Evolutionary conservation across 2,888 invertebrate species (phyloP).

Genomic region (Cheilosia variabilis): DNA sequence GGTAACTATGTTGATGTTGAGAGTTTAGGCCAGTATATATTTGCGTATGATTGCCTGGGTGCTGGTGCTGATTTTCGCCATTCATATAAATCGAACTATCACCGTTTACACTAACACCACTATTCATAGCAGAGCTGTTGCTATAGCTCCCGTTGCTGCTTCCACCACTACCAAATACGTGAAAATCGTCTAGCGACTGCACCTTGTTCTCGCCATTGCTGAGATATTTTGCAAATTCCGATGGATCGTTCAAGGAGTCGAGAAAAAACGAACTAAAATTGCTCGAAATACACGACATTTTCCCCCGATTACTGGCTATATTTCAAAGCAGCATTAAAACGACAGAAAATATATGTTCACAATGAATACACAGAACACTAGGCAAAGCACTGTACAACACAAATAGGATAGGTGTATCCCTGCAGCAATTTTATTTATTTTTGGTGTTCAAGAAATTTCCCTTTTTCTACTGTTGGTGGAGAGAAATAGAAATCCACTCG

Average conservation of each 20-base stretch:
- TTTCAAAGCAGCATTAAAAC: conserved; percentile 64
- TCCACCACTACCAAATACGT: conserved; percentile 79
- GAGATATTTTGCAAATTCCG: conserved; percentile 83
- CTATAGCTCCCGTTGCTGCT: conserved; percentile 72
- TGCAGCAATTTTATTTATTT: conserved; percentile 65
- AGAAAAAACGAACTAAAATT: conserved; percentile 83
- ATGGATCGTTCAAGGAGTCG: conserved; percentile 83
- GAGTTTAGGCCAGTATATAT: conserved; percentile 29
- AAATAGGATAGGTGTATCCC: conserved; percentile 67
- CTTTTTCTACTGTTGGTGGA: conserved; percentile 49
- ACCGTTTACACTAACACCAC: conserved; percentile 58
- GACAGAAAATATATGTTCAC: conserved; percentile 26
- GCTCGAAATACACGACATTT: conserved; percentile 84
- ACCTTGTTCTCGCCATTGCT: conserved; percentile 83
- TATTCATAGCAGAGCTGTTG: conserved; percentile 60
- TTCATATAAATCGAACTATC: conserved; percentile 55
- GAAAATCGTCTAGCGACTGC: conserved; percentile 83
- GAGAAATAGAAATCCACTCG: conserved; percentile 73
- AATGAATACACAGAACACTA: conserved; percentile 44
- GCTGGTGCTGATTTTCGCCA: conserved; percentile 69
- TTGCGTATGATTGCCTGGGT: conserved; percentile 53
- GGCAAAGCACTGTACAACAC: conserved; percentile 13
- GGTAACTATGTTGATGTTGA: conserved; percentile 60
- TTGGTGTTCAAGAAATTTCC: conserved; percentile 66
- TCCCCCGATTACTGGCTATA: conserved; percentile 49